Conservation (phyloP, 2,888 invertebrate genomes). For the Lydus trimaculatus region DNA sequence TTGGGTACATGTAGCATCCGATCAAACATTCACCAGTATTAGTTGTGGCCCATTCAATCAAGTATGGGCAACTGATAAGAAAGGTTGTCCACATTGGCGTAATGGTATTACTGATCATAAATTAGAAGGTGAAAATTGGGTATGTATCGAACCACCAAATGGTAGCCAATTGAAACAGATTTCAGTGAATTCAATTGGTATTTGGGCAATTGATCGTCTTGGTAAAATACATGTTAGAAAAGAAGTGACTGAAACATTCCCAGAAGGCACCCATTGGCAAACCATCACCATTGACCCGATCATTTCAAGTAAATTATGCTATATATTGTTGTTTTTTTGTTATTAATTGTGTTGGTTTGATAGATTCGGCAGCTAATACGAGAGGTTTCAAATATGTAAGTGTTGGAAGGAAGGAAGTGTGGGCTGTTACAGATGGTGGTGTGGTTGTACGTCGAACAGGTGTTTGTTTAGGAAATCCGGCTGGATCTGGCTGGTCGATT, state of each 20-base stretch:
- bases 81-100: constrained; percentile 85
- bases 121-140: constrained; percentile 75
- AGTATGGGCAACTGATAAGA: constrained; percentile 88
- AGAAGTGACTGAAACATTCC: constrained; percentile 77
- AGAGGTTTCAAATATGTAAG: constrained; percentile 75
- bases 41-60: constrained; percentile 72
- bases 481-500: constrained; percentile 81
- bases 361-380: constrained; percentile 55
- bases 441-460: constrained; percentile 76
- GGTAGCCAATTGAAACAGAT: constrained; percentile 75
- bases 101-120: constrained; percentile 75
- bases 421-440: constrained; percentile 78
- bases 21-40: constrained; percentile 79
- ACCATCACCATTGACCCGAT: constrained; percentile 67
- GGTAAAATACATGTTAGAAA: constrained; percentile 79
- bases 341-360: not conserved
- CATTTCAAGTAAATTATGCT: constrained; percentile 59
- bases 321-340: not conserved
- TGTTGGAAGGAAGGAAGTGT: constrained; percentile 73
- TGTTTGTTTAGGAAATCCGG: constrained; percentile 73
- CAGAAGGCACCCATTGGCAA: constrained; percentile 88
- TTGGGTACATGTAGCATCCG: constrained; percentile 84
- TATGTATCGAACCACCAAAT: constrained; percentile 76
- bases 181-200: constrained; percentile 73
- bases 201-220: constrained; percentile 82